These are phyloP conservation scores for Darwinula stevensoni DNA, from an alignment of 2,888 invertebrate genomes.

Conservation along the genomic window DNA sequence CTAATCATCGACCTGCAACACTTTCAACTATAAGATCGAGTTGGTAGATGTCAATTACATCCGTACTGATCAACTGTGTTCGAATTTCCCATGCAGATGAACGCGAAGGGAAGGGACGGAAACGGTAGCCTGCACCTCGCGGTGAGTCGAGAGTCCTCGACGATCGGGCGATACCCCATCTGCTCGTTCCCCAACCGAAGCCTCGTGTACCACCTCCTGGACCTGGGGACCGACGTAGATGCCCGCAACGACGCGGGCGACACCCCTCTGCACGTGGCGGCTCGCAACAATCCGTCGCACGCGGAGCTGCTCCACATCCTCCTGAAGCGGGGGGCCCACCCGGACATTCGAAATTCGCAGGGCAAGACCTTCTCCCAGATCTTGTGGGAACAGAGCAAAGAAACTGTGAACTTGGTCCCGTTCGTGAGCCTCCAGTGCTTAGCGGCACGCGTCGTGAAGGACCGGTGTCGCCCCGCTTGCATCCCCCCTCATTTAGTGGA, in stretches of 20 bases:
- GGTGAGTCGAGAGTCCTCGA: constrained; percentile 40
- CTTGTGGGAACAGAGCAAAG: constrained; percentile 12
- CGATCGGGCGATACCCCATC: constrained; percentile 31
- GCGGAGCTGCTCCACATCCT: constrained; percentile 36
- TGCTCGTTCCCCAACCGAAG: constrained; percentile 36
- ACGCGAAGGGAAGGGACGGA: constrained; percentile 21
- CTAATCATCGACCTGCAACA: too few relatives aligned
- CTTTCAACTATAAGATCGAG: too few relatives aligned
- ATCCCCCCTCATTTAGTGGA: constrained; percentile 13
- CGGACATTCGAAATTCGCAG: constrained; percentile 45
- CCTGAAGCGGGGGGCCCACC: constrained; percentile 48
- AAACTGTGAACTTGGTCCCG: constrained; percentile 40
- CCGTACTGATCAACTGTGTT: too few relatives aligned
- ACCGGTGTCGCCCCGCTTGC: constrained; percentile 12
- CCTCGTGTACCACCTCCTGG: constrained; percentile 38
- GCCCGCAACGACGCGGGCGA: constrained; percentile 51
- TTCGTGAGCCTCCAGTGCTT: constrained; percentile 56
- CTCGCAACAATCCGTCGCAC: constrained; percentile 31
- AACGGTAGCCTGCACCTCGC: constrained; percentile 33
- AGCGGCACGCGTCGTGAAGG: constrained; percentile 38
- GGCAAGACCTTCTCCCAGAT: constrained; percentile 31
- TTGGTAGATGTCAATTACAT: too few relatives aligned
- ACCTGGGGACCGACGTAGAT: constrained; percentile 52
- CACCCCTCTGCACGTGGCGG: constrained; percentile 59
- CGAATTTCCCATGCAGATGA: too few relatives aligned